Percentiles rank a stretch among this genome's conserved stretches.
Evolutionary conservation across 2,113 vertebrate genomes (phyloP).

Genomic region (Serilophus lunatus): DNA sequence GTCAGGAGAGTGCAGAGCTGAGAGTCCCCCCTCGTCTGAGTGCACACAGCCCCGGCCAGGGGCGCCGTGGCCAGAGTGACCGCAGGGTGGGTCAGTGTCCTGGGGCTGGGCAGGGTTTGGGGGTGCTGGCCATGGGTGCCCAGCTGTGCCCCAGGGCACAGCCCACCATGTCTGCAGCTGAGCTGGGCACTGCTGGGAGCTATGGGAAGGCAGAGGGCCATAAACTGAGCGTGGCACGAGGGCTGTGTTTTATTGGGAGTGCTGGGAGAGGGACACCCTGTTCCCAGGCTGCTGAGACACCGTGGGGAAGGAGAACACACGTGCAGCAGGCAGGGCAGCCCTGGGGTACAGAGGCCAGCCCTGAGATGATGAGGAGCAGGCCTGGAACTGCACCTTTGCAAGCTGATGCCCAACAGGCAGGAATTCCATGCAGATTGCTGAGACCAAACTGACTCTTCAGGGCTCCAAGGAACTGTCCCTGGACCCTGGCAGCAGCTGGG

Average conservation of each 20-base stretch:
- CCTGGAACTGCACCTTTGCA: background rate
- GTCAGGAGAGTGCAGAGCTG: background rate
- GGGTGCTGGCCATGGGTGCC: no score
- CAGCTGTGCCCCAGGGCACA: no score
- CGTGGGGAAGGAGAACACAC: no score
- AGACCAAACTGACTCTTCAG: background rate
- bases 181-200: no score
- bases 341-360: no score
- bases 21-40: background rate
- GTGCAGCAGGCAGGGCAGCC: background rate
- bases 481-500: no score
- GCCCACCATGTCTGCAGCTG: no score
- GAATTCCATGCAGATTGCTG: background rate
- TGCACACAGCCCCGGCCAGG: background rate
- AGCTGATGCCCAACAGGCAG: background rate
- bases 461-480: background rate
- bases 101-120: no score
- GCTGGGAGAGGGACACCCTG: background rate
- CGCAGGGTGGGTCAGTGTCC: fast-evolving
- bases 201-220: background rate
- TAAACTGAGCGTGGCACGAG: background rate
- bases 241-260: background rate
- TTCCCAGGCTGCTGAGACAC: background rate
- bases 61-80: background rate
- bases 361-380: no score